phyloP scores from a whole-genome alignment of 2,797 vertebrate species.

The Neomorphus geoffroyi region DNA sequence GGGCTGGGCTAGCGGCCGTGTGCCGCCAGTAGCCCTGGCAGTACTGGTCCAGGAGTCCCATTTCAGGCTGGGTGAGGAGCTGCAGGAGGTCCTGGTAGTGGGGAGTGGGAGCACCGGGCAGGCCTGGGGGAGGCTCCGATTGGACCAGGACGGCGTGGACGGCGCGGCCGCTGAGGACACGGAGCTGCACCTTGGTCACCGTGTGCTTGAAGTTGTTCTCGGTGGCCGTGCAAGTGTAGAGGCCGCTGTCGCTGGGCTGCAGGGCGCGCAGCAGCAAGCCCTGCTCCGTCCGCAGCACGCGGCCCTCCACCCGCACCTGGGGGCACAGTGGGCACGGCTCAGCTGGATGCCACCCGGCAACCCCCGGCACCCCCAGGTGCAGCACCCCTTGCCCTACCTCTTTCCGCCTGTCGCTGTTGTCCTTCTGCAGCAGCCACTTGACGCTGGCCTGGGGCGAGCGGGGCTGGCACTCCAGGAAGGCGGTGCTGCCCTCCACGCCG shows the following conservation, averaged over 20 bases:
- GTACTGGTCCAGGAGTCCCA: conserved; percentile 99
- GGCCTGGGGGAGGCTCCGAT: conserved; percentile 4
- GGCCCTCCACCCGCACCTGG: conserved; percentile 86
- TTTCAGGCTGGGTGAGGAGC: conserved; percentile 95
- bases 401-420: conserved; percentile 93
- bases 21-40: conserved; percentile 98
- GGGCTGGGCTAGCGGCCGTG: conserved; percentile 78
- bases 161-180: conserved; percentile 88
- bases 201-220: conserved; percentile 99
- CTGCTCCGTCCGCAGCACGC: conserved; percentile 91
- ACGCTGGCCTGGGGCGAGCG: conserved; percentile 92
- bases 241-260: conserved; percentile 88
- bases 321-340: background rate
- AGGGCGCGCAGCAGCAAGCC: conserved; percentile 93
- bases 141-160: conserved; percentile 88
- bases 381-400: conserved; percentile 81
- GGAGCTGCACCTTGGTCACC: conserved; percentile 91
- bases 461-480: conserved; percentile 96
- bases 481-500: conserved; percentile 93
- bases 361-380: fast-evolving
- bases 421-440: conserved; percentile 96
- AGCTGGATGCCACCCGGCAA: fast-evolving
- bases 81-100: conserved; percentile 96
- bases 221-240: conserved; percentile 96
- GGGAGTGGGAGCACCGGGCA: conserved; percentile 80